phyloP scores from a whole-genome alignment of 2,888 invertebrate genomes.

The Lithodes maja region DNA sequence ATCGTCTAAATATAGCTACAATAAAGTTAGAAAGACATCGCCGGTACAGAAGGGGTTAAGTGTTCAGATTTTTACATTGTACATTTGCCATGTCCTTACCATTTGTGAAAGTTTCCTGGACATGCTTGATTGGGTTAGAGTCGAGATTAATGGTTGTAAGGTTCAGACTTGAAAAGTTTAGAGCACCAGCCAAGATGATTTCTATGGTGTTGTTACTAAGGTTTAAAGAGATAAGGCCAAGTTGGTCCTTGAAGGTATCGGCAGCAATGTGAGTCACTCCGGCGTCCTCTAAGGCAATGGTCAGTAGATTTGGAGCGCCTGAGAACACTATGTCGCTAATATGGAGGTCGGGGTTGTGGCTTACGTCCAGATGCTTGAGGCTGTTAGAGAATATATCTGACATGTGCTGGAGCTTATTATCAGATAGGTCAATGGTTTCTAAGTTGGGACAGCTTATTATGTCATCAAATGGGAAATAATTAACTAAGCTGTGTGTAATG shows the following conservation, averaged over 20 bases:
- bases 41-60: too few relatives aligned
- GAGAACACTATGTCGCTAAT: neutral
- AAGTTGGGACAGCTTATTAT: neutral
- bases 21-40: too few relatives aligned
- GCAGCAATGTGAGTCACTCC: neutral
- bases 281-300: neutral
- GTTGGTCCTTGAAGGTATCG: neutral
- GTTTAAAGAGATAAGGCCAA: neutral
- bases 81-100: neutral
- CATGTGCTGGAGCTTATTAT: neutral
- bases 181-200: neutral
- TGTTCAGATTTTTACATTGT: too few relatives aligned
- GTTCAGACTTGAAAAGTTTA: neutral
- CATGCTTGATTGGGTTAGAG: neutral
- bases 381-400: neutral
- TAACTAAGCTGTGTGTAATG: neutral
- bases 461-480: neutral
- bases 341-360: neutral
- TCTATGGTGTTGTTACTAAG: neutral
- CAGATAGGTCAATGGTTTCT: neutral
- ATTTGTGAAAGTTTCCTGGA: neutral
- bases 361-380: neutral
- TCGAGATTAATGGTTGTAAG: neutral
- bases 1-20: too few relatives aligned
- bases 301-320: neutral